Conservation (phyloP, 2,113 vertebrate species). For the Clarias macrocephalus region DNA sequence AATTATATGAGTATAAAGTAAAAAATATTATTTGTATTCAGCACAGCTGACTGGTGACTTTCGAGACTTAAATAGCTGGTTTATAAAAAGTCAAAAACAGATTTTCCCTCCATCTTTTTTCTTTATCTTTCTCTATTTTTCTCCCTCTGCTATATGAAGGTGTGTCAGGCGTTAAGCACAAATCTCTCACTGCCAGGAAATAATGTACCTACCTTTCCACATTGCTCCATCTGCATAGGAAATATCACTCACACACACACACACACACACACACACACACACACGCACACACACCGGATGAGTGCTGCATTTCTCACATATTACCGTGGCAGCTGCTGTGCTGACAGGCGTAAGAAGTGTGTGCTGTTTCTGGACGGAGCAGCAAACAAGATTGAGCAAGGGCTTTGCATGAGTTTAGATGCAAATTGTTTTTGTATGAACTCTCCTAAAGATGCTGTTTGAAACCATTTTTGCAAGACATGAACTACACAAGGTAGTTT, state of each 20-base stretch:
- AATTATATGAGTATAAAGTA: not conserved
- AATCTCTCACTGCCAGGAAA: constrained; percentile 56
- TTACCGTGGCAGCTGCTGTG: constrained; percentile 36
- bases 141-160: not conserved
- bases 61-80: not conserved
- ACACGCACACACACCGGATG: constrained; percentile 43
- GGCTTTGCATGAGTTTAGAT: not conserved
- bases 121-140: constrained; percentile 30
- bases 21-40: not conserved
- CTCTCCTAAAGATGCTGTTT: not conserved
- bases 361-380: constrained; percentile 15
- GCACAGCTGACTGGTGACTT: not conserved
- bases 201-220: constrained; percentile 54
- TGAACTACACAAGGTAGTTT: not conserved
- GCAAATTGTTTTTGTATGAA: too few relatives aligned
- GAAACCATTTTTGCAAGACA: not conserved
- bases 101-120: not conserved
- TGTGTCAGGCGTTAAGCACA: constrained; percentile 50
- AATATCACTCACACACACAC: constrained; percentile 36
- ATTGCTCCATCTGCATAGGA: constrained; percentile 43
- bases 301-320: constrained; percentile 41
- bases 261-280: constrained; percentile 23
- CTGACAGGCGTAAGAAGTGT: constrained; percentile 26
- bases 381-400: not conserved
- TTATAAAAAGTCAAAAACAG: constrained; percentile 22